Evolutionary conservation across 1,140 invertebrate genomes (phyloP), one percentile per base, ranked within the genome.

Genomic region (Papilio machaon): DNA sequence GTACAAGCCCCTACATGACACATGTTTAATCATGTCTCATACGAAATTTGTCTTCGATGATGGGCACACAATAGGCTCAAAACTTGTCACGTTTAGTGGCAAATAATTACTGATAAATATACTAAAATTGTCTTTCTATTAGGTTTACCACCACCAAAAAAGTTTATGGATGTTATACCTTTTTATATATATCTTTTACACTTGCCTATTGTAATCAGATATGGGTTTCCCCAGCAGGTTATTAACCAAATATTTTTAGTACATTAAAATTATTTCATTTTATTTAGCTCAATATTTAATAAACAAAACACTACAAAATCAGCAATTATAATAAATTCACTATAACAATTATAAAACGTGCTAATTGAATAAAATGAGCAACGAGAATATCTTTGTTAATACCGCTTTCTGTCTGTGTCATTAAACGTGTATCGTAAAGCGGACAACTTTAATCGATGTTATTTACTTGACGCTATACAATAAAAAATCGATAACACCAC

Each of bases 371-470:
- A 35, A 70, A 70, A 70, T 67, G 2, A 67, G 23, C 64, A 8
- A 60, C n/a, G n/a, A n/a, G 58, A 9, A 8, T 35, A 15, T 15
- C 11, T 67, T 11, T 35, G 64, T 30, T 30, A 30, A 11, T 67
- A 67, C 23, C 64, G 64, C 15, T 5, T 3, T 70, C 64, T 4
- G 64, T 35, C 4, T 35, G 64, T 70, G 64, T 70, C 64, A 70
- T 70, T 70, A 70, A 70, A 35, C 64, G 64, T 30, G 30, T 70
- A 70, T 35, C 64, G 64, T 70, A 70, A 70, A 70, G 30, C 30
- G 64, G 30, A 70, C 64, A 70, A 70, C 23, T 70, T 70, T 70
- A 70, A 70, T 70, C 64, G 64, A 35, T 70, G 64, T 70, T 70
- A 70, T 38, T 64, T 70, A 70, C 64, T 70, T 23, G 64, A 30